phyloP scores from a whole-genome alignment of 2,113 vertebrate species.

The Garra rufa region DNA sequence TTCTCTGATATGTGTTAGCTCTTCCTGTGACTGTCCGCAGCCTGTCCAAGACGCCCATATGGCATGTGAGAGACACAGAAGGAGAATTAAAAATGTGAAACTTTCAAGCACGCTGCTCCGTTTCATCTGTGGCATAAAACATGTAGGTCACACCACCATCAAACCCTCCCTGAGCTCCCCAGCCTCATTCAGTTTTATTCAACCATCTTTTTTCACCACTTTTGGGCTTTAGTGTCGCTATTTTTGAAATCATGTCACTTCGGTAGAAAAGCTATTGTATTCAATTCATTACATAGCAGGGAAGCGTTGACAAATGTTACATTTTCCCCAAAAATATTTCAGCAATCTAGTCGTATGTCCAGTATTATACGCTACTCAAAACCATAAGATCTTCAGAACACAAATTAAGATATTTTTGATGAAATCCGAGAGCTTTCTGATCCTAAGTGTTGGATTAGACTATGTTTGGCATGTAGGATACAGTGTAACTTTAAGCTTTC shows the following conservation, averaged over 20 bases:
- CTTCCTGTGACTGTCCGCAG: slow-evolving; percentile 24
- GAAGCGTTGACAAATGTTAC: not conserved
- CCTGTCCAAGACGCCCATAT: slow-evolving; percentile 60
- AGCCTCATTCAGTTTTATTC: not conserved
- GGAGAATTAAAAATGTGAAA: slow-evolving; percentile 66
- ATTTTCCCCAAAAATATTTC: not conserved
- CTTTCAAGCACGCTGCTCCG: slow-evolving; percentile 51
- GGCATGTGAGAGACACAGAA: slow-evolving; percentile 65
- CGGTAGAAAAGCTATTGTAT: not conserved
- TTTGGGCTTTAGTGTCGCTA: slow-evolving; percentile 9
- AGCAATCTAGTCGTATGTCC: not conserved
- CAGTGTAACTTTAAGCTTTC: not conserved
- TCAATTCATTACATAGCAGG: not conserved
- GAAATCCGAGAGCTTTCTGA: too few species aligned
- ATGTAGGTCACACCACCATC: slow-evolving; percentile 47
- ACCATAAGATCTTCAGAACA: not conserved
- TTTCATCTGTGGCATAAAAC: slow-evolving; percentile 53
- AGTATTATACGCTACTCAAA: not conserved
- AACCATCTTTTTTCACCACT: slow-evolving; percentile 4
- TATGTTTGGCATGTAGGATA: not conserved
- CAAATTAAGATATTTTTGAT: too few species aligned
- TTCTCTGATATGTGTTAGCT: slow-evolving; percentile 23
- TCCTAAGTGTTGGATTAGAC: not conserved
- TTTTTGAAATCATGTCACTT: slow-evolving; percentile 25
- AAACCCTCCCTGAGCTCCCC: slow-evolving; percentile 13